Base-by-base conservation (phyloP, 2,888 invertebrate species). In the Hedychridium roseum region DNA sequence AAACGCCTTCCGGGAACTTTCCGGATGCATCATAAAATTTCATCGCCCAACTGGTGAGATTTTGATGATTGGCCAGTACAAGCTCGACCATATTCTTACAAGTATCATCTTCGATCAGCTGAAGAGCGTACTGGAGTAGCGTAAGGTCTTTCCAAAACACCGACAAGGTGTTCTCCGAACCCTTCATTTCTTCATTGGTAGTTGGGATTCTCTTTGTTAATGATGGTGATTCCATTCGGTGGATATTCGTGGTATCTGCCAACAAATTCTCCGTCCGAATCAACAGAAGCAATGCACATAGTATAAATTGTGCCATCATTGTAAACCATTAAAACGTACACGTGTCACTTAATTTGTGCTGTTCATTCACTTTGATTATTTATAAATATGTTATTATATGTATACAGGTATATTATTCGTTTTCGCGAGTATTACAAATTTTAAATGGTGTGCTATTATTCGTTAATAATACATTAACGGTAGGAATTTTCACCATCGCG, bases 21-120 rank as follows among this genome's bases (percentile, higher is more conserved):
- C 86, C 86, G 21, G 87, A 86, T 2, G 90, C 84, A 66, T 90
- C 90, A 73, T 88, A 88, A 84, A 89, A 74, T 30, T 67, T 68
- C 6, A 70, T 59, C 1, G 71, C 68, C 71, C 72, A 74, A 3
- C 54, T 64, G 20, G 66, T 66, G 2, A 71, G 51, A 36, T 70
- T 66, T 9, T 45, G 57, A 4, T 70, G 35, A 1, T 60, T 60
- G 1, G 43, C 34, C 9, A 71, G 30, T 7, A 72, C 49, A 1
- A 64, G 41, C 32, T 55, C 60, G 38, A 62, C 56, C 17, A 72
- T 68, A 30, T 66, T 54, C n/a, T 61, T 54, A 44, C 71, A 74
- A 15, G 42, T 50, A 1, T 43, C 42, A 6, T 66, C 58, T 9
- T 60, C 52, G 31, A 74, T 64, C 5, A 53, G 42, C 1, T 66